Percentiles rank a stretch among this genome's conserved stretches.
phyloP scores from a whole-genome alignment of 1,140 invertebrate species.

The Caenorhabditis remanei region DNA sequence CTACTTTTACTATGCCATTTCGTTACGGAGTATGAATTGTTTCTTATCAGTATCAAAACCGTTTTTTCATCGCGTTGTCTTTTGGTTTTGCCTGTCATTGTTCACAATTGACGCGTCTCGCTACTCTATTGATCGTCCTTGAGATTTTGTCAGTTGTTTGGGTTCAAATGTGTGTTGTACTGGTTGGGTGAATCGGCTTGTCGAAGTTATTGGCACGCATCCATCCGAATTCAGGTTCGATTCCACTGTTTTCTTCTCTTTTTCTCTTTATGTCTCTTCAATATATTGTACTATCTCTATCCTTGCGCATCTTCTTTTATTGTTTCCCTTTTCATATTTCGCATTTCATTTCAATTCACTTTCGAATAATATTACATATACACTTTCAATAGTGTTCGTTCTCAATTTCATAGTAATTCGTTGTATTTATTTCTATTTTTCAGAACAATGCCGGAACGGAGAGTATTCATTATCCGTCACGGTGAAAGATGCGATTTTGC shows the following conservation, averaged over 20 bases:
- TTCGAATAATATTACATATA: background rate
- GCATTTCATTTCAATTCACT: background rate
- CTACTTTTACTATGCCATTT: slow-evolving; percentile 7
- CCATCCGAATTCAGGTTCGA: background rate
- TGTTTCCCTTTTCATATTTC: slow-evolving; percentile 3
- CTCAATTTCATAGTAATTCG: background rate
- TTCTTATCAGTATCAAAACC: slow-evolving; percentile 18
- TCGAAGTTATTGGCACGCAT: slow-evolving; percentile 38
- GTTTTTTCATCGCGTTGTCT: slow-evolving; percentile 13
- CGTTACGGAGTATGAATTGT: background rate
- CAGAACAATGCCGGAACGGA: background rate
- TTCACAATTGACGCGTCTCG: background rate
- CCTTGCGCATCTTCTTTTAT: slow-evolving; percentile 9
- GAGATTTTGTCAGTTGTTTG: slow-evolving; percentile 15
- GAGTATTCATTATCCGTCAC: slow-evolving; percentile 18
- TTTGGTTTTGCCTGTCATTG: background rate
- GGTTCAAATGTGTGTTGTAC: slow-evolving; percentile 12
- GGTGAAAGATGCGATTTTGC: slow-evolving; percentile 33
- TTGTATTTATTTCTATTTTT: background rate
- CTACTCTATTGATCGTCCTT: slow-evolving; percentile 24
- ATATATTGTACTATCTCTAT: background rate
- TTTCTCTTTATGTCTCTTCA: background rate
- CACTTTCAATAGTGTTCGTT: background rate
- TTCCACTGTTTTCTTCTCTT: background rate
- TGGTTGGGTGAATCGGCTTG: background rate